Percentiles rank a stretch among this genome's conserved stretches.
phyloP scores from a whole-genome alignment of 2,888 invertebrate genomes.

The Nomada goodeniana region DNA sequence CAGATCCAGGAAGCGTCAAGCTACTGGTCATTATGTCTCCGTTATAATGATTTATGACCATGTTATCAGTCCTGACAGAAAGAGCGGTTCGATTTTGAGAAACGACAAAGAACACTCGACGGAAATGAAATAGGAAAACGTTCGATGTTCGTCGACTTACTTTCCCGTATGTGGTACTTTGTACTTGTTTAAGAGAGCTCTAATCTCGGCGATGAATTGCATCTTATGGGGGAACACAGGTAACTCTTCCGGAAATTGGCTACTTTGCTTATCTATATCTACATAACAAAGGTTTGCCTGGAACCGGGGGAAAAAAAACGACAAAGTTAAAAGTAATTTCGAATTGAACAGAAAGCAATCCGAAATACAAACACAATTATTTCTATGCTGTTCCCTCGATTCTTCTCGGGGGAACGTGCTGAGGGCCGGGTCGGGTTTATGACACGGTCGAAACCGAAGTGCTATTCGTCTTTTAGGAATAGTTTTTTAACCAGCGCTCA shows the following conservation, averaged over 20 bases:
- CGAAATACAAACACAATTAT: too few species aligned
- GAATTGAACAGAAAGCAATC: too few species aligned
- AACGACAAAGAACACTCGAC: background rate
- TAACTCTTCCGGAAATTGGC: constrained; percentile 97
- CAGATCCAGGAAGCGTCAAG: constrained; percentile 89
- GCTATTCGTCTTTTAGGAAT: too few species aligned
- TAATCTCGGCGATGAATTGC: constrained; percentile 94
- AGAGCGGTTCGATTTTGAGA: background rate
- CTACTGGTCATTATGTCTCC: constrained; percentile 92
- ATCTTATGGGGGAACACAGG: constrained; percentile 96
- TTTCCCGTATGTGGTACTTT: constrained; percentile 83
- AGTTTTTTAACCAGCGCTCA: too few species aligned
- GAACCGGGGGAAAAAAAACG: constrained; percentile 41
- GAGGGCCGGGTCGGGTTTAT: too few species aligned
- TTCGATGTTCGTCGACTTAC: constrained; percentile 73
- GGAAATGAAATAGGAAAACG: background rate
- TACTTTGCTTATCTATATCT: constrained; percentile 96
- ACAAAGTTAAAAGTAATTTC: too few species aligned
- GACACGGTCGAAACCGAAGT: too few species aligned
- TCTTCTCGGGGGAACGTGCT: too few species aligned
- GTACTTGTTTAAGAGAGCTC: constrained; percentile 88
- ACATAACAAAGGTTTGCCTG: constrained; percentile 97
- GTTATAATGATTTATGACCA: constrained; percentile 82
- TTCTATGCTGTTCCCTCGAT: too few species aligned
- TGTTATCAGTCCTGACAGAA: constrained; percentile 81